Percentiles rank a stretch among this genome's conserved stretches.
phyloP scores from a whole-genome alignment of 2,113 vertebrate genomes.

The Heliornis fulica region DNA sequence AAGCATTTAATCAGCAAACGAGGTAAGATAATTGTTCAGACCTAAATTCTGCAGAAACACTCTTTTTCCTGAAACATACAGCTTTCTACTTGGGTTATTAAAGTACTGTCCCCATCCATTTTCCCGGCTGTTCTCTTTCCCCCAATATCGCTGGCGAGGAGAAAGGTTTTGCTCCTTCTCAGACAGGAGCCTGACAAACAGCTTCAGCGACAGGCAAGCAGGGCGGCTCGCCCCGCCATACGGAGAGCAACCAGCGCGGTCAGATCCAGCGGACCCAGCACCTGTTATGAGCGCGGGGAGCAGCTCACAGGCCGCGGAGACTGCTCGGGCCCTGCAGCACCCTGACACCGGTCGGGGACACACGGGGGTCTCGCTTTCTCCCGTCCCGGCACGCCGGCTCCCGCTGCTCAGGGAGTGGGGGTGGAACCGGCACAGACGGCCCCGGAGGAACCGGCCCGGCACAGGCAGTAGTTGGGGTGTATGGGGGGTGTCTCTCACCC shows the following conservation, averaged over 20 bases:
- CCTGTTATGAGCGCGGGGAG: neutral
- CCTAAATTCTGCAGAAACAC: neutral
- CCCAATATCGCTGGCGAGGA: neutral
- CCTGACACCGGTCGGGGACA: no score
- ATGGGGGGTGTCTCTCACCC: conserved; percentile 78
- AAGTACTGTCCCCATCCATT: neutral
- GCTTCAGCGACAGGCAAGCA: neutral
- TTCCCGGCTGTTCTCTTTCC: neutral
- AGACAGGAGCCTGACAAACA: neutral
- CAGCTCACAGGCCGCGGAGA: fast-evolving
- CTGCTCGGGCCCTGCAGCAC: neutral
- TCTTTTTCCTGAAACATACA: neutral
- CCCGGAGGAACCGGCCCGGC: neutral
- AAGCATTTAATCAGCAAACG: neutral
- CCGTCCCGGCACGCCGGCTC: neutral
- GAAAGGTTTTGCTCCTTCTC: neutral
- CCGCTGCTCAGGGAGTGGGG: neutral
- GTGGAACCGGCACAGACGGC: neutral
- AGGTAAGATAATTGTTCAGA: neutral
- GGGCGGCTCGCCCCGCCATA: neutral
- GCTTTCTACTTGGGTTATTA: neutral
- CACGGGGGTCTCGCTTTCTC: neutral
- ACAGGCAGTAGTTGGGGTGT: neutral
- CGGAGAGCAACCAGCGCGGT: neutral
- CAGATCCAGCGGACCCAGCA: fast-evolving